Base-by-base conservation (phyloP, 2,113 vertebrate species). In the Haemorhous mexicanus region DNA sequence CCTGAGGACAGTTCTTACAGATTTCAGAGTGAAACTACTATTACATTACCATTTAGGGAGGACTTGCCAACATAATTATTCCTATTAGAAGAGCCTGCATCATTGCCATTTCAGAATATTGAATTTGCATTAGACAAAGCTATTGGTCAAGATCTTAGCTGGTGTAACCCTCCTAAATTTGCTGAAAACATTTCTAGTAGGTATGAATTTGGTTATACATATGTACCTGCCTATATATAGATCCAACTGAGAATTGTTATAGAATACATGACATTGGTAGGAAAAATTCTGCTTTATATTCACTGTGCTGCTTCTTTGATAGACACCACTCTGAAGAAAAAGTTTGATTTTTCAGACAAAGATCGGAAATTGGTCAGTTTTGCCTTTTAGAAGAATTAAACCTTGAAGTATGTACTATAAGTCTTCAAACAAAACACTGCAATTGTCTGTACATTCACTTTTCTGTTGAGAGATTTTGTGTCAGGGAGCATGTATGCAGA, bases 351-450 rank as follows among this genome's bases (percentile, higher is more conserved):
- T 95, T 77, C 81, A 81, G 59, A 90, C 56, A 92, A 92, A 93
- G 52, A 96, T 66, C 61, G 23, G 47, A 89, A 95, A 95, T 72
- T 59, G 63, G n/a, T 88, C 59, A 86, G 23, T 94, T 94, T 96
- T 94, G 61, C 89, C 49, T 95, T 93, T 96, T 92, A 92, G 61
- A 81, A 91, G 79, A 93, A 97, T 90, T 93, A 95, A 49, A 90
- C 49, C 27, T 84, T 70, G 76, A 94, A 96, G 95, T 95, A 95
- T 85, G 32, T 63, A 69, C 58, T 89, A 23, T 50, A 94, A 96
- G 49, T 93, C 83, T 92, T 86, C 68, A 95, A 94, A 89, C n/a
- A 88, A 97, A 89, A 80, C 78, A 80, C 76, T 77, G 43, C 86
- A 96, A 84, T 80, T 76, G 85, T 83, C 87, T 87, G 79, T 72